Base-by-base conservation (phyloP, 1,140 invertebrate genomes). In the Ptiloglossa arizonensis region DNA sequence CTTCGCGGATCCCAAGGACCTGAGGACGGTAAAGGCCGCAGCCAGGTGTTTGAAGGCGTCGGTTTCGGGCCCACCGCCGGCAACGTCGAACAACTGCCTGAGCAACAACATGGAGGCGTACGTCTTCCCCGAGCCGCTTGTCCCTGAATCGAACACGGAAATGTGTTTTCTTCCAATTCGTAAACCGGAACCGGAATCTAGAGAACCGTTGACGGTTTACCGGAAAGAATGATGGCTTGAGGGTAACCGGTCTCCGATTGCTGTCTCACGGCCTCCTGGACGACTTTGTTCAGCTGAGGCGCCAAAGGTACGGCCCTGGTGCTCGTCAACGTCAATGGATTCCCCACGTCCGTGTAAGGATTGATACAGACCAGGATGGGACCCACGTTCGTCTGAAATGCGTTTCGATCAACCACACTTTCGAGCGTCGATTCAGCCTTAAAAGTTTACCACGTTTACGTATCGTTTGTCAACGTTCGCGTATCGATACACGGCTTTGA, bases 31-130 rank as follows among this genome's bases (percentile, higher is more conserved):
- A 89, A 99, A 98, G 17, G 98, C 97, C 27, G 98, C 98, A 1
- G 97, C 97, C 70, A 99, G 94, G 92, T 98, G 97, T 93, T 98
- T 98, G 90, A 98, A 99, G n/a, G 97, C 97, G 92, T 98, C 97
- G 2, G 97, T 98, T 93, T 98, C 97, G 0, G 97, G 96, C 15
- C 97, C 97, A 70, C 97, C 97, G 56, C 97, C 98, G 22, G 97
- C 97, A 62, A 98, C 96, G 89, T 98, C 97, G 93, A 98, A 98
- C 77, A 99, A 90, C 89, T 98, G 97, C 76, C 97, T 94, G 57
- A 98, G 93, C 84, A 98, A 93, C 82, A 98, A 92, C 97, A 98
- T 98, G 2, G 97, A 98, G 57, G 97, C 96, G 89, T 97, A 97
- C 35, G 98, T 98, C 93, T 99, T 99, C 1, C 98, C 98, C n/a